phyloP scores from a whole-genome alignment of 2,113 vertebrate genomes.

The Phycodurus eques region DNA sequence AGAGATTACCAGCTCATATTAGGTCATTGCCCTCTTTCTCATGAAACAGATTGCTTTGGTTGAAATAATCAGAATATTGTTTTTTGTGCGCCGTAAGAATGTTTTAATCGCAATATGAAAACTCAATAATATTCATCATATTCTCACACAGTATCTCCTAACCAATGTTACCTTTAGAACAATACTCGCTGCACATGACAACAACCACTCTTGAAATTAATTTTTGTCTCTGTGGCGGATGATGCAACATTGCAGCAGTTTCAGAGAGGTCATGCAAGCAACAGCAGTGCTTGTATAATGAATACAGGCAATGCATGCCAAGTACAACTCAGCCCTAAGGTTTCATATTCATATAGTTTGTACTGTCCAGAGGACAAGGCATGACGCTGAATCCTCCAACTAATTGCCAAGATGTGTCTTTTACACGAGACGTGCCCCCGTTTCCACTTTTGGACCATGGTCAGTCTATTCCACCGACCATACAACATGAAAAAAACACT shows the following conservation, averaged over 20 bases:
- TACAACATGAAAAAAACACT: slow-evolving; percentile 5
- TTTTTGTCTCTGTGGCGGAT: slow-evolving; percentile 4
- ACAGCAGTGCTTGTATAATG: slow-evolving; percentile 33
- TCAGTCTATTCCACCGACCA: slow-evolving; percentile 18
- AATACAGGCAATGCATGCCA: slow-evolving; percentile 28
- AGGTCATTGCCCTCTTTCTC: slow-evolving; percentile 33
- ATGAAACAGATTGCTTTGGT: slow-evolving; percentile 36
- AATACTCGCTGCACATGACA: slow-evolving; percentile 4
- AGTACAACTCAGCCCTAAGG: slow-evolving; percentile 38
- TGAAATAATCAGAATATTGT: slow-evolving; percentile 30
- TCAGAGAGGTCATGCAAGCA: slow-evolving; percentile 16
- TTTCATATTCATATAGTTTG: slow-evolving; percentile 40
- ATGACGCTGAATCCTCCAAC: slow-evolving; percentile 26
- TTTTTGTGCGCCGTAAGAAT: slow-evolving; percentile 9
- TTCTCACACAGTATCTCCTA: slow-evolving; percentile 3
- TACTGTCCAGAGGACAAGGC: slow-evolving; percentile 31
- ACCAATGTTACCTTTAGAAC: slow-evolving; percentile 1
- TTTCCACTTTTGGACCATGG: slow-evolving; percentile 24
- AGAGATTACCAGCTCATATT: slow-evolving; percentile 29
- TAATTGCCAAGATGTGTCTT: slow-evolving; percentile 33
- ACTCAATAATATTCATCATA: slow-evolving; percentile 8
- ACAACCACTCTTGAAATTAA: background rate
- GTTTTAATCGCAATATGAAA: background rate
- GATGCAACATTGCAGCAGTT: slow-evolving; percentile 23
- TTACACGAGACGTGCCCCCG: slow-evolving; percentile 30